Base-by-base conservation (phyloP, 2,113 vertebrate species). In the Melanostigma gelatinosum region DNA sequence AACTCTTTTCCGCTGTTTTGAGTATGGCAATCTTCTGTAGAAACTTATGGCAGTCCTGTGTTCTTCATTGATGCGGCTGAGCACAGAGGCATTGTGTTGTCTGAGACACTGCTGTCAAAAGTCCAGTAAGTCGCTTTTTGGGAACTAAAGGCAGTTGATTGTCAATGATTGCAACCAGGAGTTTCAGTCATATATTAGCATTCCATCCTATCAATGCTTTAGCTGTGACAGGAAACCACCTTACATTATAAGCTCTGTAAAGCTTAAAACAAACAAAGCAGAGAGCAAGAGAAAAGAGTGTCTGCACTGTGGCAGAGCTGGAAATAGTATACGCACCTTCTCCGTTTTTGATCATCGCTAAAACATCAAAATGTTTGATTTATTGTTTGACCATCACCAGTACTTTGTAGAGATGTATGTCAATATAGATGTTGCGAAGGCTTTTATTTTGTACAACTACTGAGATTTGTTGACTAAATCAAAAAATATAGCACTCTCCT, bases 381-480 rank as follows among this genome's bases (percentile, higher is more conserved):
- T 55, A 52, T 68, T 36, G 7, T 67, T 57, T 48, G 29, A 48
- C 16, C 4, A 7, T 34, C 20, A 40, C 6, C 24, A 72, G 42
- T 7, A 42, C 27, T 40, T 55, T 71, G 36, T 4, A 34, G 8
- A 61, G 64, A 52, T 61, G 32, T 13, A 16, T 50, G 2, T 15
- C 10, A 10, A 52, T 74, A n/a, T 40, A 22, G 13, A 54, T 67
- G 4, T 22, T 50, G 22, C 29, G 18, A 22, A 80, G 11, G 29
- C 40, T 65, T 32, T 69, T n/a, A 46, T 63, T 64, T 80, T 22
- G 8, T 29, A 32, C 3, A 60, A 65, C 12, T 46, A 24, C 34
- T 57, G 12, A 13, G 13, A 58, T 68, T 32, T 36, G 48, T 57
- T 70, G 50, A 78, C 46, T 65, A 44, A 40, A 68, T 50, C 20